Percentiles rank a stretch among this genome's conserved stretches.
Evolutionary conservation across 2,797 vertebrate species (phyloP).

Genomic region (Cossypha caffra): DNA sequence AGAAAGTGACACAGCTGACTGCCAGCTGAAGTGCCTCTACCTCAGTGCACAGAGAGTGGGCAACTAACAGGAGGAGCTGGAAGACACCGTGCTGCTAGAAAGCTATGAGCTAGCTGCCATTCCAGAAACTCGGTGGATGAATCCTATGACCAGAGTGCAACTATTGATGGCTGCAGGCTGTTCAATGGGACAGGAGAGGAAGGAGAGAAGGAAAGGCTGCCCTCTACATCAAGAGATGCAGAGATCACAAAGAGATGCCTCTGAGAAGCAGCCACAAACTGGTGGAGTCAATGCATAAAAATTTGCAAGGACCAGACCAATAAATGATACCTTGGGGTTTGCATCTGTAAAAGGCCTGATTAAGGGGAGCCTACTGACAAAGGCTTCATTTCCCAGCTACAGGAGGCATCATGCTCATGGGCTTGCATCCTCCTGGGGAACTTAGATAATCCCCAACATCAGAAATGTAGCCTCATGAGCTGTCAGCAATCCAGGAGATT

Average conservation of each 20-base stretch:
- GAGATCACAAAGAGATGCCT: neutral
- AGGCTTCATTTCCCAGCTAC: rapidly evolving
- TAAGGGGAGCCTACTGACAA: rapidly evolving
- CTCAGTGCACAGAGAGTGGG: neutral
- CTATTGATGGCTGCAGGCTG: neutral
- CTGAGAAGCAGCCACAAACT: neutral
- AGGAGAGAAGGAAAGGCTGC: neutral
- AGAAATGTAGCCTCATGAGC: neutral
- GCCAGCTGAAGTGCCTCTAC: neutral
- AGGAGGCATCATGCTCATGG: neutral
- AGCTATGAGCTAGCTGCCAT: neutral
- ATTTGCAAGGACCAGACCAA: neutral
- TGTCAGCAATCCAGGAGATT: neutral
- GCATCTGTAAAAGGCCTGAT: neutral
- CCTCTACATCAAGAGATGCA: neutral
- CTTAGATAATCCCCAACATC: neutral
- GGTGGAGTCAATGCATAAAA: neutral
- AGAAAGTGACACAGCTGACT: neutral
- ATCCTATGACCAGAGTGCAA: neutral
- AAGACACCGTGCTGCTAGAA: rapidly evolving
- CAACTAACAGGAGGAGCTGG: neutral
- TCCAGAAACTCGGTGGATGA: neutral
- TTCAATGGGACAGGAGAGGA: neutral
- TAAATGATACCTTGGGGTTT: neutral
- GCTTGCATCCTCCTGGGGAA: neutral